These are phyloP conservation scores for Amphipyra tragopoginis DNA, from an alignment of 2,888 invertebrate genomes.

Conservation along the genomic window DNA sequence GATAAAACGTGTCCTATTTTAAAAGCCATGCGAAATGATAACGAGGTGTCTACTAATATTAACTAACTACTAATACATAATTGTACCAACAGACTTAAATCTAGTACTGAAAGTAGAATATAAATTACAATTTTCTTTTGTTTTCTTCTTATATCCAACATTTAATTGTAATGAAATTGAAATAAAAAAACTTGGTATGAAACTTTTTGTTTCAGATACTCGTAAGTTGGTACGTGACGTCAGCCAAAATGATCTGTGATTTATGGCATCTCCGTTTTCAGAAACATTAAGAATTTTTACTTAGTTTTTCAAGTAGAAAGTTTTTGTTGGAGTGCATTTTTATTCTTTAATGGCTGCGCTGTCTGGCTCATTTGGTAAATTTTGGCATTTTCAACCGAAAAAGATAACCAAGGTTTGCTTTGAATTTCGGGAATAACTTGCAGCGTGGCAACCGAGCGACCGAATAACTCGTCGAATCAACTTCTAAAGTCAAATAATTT, in stretches of 20 bases:
- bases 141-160: not conserved
- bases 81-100: too few species aligned
- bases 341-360: not conserved
- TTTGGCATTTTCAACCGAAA: not conserved
- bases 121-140: too few species aligned
- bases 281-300: conserved; percentile 18
- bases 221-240: conserved; percentile 1
- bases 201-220: conserved; percentile 11
- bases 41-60: too few species aligned
- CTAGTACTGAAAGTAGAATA: too few species aligned
- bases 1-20: too few species aligned
- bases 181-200: conserved; percentile 7
- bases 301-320: conserved; percentile 26
- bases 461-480: too few species aligned
- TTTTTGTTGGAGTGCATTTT: conserved; percentile 21
- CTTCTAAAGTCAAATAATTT: too few species aligned
- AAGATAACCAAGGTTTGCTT: too few species aligned
- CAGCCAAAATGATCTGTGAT: conserved; percentile 18
- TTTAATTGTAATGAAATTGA: conserved; percentile 10
- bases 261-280: conserved; percentile 25
- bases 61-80: too few species aligned
- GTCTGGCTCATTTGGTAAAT: conserved; percentile 1
- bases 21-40: too few species aligned
- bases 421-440: too few species aligned
- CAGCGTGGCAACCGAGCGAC: too few species aligned